Evolutionary conservation across 2,888 invertebrate species (phyloP).

Genomic region (Caenorhabditis sp.): DNA sequence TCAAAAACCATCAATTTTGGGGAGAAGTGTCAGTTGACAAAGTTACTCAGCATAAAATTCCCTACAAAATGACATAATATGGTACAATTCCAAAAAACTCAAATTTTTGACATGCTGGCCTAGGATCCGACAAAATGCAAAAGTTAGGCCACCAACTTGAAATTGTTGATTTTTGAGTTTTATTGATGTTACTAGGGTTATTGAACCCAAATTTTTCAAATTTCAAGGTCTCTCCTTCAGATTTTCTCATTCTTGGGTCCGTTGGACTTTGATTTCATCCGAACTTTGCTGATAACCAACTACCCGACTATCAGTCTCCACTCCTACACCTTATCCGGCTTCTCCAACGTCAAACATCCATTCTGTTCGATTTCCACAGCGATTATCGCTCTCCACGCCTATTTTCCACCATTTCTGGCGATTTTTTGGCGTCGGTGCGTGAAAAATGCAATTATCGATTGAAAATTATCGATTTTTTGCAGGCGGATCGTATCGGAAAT

Average conservation of each 20-base stretch:
- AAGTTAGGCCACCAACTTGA: conserved; percentile 6
- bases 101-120: not conserved
- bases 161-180: too few species aligned
- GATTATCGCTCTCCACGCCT: conserved; percentile 34
- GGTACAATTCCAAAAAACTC: not conserved
- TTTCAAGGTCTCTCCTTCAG: not conserved
- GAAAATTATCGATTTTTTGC: too few species aligned
- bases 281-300: conserved; percentile 2
- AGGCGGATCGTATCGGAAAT: conserved; percentile 40
- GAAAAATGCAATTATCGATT: too few species aligned
- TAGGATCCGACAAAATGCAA: not conserved
- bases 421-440: conserved; percentile 24
- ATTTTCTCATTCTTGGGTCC: conserved; percentile 47
- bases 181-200: too few species aligned
- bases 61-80: too few species aligned
- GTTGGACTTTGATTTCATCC: conserved; percentile 22
- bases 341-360: conserved; percentile 36
- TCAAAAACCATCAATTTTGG: too few species aligned
- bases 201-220: too few species aligned
- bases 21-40: too few species aligned
- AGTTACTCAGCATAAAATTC: too few species aligned
- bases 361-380: conserved; percentile 45
- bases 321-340: conserved; percentile 40
- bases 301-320: conserved; percentile 22
- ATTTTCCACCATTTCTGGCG: conserved; percentile 35